These are phyloP conservation scores for Pemphigus obesinymphae DNA, from an alignment of 1,140 invertebrate species.

Conservation along the genomic window DNA sequence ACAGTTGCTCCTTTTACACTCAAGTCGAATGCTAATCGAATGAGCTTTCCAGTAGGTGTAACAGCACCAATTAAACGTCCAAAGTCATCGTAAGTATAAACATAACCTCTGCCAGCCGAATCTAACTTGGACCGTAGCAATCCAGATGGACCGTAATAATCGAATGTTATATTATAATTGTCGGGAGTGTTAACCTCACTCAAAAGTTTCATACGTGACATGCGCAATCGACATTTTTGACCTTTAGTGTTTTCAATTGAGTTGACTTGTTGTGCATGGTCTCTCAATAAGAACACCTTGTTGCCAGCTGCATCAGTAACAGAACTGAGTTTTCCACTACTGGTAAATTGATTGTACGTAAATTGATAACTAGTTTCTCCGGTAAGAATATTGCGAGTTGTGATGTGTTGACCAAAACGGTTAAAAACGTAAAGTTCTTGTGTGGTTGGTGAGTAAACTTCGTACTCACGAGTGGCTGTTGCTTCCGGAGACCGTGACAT, in stretches of 20 bases:
- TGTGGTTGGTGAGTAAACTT: conserved; percentile 91
- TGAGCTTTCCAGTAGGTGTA: conserved; percentile 85
- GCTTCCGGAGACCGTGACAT: conserved; percentile 87
- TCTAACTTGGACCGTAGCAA: conserved; percentile 82
- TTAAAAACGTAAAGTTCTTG: conserved; percentile 96
- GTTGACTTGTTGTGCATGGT: conserved; percentile 83
- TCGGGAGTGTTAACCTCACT: conserved; percentile 83
- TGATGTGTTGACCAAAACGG: conserved; percentile 87
- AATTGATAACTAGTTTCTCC: conserved; percentile 88
- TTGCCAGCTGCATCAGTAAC: conserved; percentile 91
- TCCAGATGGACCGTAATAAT: conserved; percentile 84
- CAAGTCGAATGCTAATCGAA: conserved; percentile 78
- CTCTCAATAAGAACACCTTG: conserved; percentile 81
- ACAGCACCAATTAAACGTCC: conserved; percentile 83
- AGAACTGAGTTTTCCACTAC: conserved; percentile 87
- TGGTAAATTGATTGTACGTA: conserved; percentile 93
- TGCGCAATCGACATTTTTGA: conserved; percentile 81
- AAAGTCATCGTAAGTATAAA: conserved; percentile 94
- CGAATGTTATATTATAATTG: conserved; percentile 87
- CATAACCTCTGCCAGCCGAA: conserved; percentile 83
- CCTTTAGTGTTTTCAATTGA: conserved; percentile 92
- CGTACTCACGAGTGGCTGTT: conserved; percentile 76
- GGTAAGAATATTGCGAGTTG: conserved; percentile 87
- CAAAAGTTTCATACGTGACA: conserved; percentile 83
- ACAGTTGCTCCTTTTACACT: conserved; percentile 83